Percentiles rank a stretch among this genome's conserved stretches.
Conservation (phyloP, 2,797 vertebrate genomes). For the Stomatorhinus walkeri region DNA sequence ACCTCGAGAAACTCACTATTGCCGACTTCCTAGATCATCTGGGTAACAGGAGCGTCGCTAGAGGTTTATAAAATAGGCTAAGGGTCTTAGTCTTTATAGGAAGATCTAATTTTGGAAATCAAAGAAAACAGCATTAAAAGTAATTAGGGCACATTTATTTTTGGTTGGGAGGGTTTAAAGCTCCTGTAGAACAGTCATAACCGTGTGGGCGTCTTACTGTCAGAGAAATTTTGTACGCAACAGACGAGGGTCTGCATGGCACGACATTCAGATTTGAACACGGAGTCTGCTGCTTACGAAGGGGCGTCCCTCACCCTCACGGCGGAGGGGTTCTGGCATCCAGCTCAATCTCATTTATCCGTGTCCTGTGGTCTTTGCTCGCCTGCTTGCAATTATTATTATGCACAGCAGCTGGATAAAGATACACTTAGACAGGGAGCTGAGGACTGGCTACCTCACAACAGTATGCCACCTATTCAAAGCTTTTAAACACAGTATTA, state of each 20-base stretch:
- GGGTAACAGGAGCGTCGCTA: neutral
- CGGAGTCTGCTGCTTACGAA: neutral
- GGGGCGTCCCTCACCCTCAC: neutral
- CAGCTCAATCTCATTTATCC: neutral
- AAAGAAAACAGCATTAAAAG: neutral
- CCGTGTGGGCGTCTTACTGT: neutral
- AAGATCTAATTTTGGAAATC: neutral
- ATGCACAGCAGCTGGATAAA: neutral
- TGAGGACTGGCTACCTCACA: neutral
- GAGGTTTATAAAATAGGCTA: neutral
- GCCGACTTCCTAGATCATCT: neutral
- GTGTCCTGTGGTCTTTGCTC: neutral
- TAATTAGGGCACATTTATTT: neutral
- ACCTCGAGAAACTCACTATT: neutral
- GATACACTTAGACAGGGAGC: neutral
- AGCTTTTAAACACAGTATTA: neutral
- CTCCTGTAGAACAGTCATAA: neutral
- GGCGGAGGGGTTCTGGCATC: neutral
- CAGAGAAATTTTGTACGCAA: neutral
- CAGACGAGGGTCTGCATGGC: neutral
- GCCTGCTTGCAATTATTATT: neutral
- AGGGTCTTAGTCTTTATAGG: neutral
- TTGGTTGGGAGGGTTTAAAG: neutral
- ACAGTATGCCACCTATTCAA: neutral
- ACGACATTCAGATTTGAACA: neutral